Percentiles rank a stretch among this genome's conserved stretches.
phyloP scores from a whole-genome alignment of 2,113 vertebrate species.

The Turnix velox region DNA sequence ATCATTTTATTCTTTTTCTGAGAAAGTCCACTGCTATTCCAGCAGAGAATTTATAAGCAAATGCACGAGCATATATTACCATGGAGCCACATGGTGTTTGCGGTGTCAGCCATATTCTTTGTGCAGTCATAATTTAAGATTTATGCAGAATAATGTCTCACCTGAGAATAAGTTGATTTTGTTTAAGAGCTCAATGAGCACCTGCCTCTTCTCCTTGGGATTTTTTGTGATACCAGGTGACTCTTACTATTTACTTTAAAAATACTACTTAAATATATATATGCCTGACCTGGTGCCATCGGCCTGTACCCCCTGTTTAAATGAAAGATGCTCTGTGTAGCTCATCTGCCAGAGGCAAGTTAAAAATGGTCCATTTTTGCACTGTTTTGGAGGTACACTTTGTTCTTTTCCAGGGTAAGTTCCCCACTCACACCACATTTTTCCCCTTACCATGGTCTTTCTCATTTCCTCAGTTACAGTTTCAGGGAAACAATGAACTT shows the following conservation, averaged over 20 bases:
- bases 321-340: neutral
- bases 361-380: neutral
- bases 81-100: neutral
- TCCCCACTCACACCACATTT: neutral
- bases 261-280: neutral
- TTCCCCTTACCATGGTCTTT: neutral
- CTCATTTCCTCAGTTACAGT: neutral
- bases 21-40: neutral
- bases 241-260: neutral
- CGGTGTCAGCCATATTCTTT: neutral
- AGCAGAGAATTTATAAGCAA: neutral
- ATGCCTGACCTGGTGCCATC: neutral
- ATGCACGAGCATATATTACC: neutral
- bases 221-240: neutral
- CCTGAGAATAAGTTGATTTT: neutral
- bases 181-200: neutral
- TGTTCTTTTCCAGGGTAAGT: neutral
- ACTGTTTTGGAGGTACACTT: neutral
- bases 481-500: neutral
- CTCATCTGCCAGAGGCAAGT: neutral
- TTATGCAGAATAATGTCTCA: neutral
- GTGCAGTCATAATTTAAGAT: neutral
- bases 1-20: accelerated
- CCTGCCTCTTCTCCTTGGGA: neutral
- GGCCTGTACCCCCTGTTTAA: neutral